Base-by-base conservation (phyloP, 2,888 invertebrate species). In the Margaritifera margaritifera region DNA sequence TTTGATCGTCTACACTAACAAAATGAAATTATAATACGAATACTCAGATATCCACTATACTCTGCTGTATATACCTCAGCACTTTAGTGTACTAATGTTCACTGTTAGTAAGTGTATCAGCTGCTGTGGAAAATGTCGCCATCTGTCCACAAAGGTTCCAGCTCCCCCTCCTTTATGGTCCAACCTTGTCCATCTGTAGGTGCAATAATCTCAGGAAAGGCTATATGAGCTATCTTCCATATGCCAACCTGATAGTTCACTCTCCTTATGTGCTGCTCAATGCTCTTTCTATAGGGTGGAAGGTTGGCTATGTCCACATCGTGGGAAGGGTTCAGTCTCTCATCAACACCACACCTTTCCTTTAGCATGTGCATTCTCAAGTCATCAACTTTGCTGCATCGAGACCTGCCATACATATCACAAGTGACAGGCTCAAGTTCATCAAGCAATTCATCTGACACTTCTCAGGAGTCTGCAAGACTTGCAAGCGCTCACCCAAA, bases 361-460 rank as follows among this genome's bases (percentile, higher is more conserved):
- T 50, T 69, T 19, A 63, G 50, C 62, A 54, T 62, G 52, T 58
- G 50, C 54, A 64, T 22, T 19, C 62, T 51, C 20, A 57, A 15
- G n/a, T 69, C 64, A 51, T 69, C 66, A 24, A 64, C 64, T 56
- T 53, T 55, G 11, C 25, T 53, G 25, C 58, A 24, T 27, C 68
- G 50, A 31, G 31, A 6, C 52, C 62, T 64, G 57, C 65, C 62
- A 60, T 71, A 74, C 59, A 72, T 57, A 22, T 50, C 63, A 58
- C 69, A 75, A 11, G 61, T 64, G 60, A 62, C 70, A 51, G 55
- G 56, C 31, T 71, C 73, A 19, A 70, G 18, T 18, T 71, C 61
- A 59, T 31, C 25, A 19, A 60, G 4, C 15, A 67, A 31, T 22
- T 67, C 60, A 6, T 52, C 50, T 24, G 62, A 22, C 25, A 72